Conservation (phyloP, 2,113 vertebrate species). For the Cyrtonyx montezumae region DNA sequence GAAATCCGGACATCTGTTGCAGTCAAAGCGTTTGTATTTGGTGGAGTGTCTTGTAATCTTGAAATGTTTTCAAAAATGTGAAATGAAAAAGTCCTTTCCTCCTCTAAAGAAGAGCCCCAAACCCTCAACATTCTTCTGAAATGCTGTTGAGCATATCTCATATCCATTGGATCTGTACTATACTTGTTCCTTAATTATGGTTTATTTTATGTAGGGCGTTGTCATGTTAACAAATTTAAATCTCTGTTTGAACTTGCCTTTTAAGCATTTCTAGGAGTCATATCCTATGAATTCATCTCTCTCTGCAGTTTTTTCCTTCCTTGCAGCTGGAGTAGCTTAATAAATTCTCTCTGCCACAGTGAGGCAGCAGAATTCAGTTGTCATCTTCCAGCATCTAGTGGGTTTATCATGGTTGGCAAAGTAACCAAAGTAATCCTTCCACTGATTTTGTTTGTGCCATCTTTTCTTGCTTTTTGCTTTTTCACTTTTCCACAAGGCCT, state of each 20-base stretch:
- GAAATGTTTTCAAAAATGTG: not conserved
- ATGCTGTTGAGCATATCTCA: not conserved
- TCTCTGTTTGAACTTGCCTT: not conserved
- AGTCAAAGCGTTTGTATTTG: not conserved
- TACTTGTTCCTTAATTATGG: not conserved
- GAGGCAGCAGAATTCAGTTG: conserved; percentile 37
- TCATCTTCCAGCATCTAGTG: not conserved
- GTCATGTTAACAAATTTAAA: not conserved
- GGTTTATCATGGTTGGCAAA: not conserved
- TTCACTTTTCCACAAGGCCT: not conserved
- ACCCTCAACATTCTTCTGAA: not conserved
- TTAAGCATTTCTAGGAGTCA: not conserved
- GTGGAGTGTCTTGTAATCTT: not conserved
- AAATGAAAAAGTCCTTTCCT: not conserved
- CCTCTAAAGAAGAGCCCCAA: not conserved
- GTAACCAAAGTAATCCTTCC: not conserved
- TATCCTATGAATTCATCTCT: not conserved
- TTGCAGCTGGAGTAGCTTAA: not conserved
- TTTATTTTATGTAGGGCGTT: not conserved
- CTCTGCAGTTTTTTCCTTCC: not conserved
- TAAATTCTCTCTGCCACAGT: not conserved
- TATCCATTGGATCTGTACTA: not conserved
- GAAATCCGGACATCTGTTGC: not conserved
- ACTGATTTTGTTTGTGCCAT: not conserved
- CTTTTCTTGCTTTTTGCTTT: not conserved